Evolutionary conservation across 2,113 vertebrate genomes (phyloP).

Genomic region (Raja brachyura): DNA sequence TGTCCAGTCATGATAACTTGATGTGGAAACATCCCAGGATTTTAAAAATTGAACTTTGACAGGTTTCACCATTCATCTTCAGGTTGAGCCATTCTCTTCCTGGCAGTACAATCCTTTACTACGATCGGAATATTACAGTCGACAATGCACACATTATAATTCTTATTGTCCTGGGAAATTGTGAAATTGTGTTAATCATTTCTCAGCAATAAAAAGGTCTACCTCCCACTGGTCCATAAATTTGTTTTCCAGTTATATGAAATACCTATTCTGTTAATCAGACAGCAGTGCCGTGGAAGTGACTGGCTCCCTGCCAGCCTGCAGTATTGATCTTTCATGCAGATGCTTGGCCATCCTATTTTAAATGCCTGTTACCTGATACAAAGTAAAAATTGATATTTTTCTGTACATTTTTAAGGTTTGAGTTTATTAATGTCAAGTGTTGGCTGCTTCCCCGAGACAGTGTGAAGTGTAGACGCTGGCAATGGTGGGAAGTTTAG

Average conservation of each 20-base stretch:
- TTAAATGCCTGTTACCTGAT: not conserved
- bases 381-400: not conserved
- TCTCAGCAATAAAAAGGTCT: not conserved
- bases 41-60: not conserved
- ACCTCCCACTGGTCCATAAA: not conserved
- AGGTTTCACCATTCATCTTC: not conserved
- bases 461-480: no score
- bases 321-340: slow-evolving; percentile 1
- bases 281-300: not conserved
- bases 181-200: not conserved
- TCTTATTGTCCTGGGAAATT: no score
- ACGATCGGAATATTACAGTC: not conserved
- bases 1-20: not conserved
- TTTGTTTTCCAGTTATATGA: not conserved
- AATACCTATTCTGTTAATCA: not conserved
- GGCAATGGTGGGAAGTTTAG: no score
- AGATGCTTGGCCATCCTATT: not conserved
- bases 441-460: no score
- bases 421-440: no score
- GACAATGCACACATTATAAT: not conserved
- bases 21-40: not conserved
- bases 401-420: not conserved
- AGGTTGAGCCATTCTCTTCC: not conserved
- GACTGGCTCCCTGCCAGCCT: not conserved
- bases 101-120: not conserved